Conservation (phyloP, 2,113 vertebrate species). For the Malaclemys terrapin region DNA sequence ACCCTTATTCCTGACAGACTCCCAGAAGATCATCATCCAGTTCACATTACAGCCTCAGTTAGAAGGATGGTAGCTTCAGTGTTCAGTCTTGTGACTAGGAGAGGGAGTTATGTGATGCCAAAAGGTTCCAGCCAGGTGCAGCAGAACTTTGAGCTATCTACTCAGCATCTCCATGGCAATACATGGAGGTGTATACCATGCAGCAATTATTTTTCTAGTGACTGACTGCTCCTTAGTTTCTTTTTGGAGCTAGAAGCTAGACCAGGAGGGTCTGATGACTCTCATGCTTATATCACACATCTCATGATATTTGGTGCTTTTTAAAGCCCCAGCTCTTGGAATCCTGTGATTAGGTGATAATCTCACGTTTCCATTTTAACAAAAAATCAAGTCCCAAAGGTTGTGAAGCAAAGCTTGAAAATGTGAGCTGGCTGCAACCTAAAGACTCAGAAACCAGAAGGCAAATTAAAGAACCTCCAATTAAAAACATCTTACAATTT, state of each 20-base stretch:
- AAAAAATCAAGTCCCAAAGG: not conserved
- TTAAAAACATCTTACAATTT: not conserved
- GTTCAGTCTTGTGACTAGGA: not conserved
- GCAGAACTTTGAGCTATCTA: not conserved
- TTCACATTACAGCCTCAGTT: not conserved
- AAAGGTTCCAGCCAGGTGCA: not conserved
- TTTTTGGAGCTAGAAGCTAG: rapidly evolving
- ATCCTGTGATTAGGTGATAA: not conserved
- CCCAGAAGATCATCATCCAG: rapidly evolving
- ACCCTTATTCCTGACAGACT: not conserved
- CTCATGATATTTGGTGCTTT: not conserved
- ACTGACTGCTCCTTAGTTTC: not conserved
- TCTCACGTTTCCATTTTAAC: not conserved
- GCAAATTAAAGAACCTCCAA: not conserved
- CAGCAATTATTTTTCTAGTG: not conserved
- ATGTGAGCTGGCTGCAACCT: not conserved
- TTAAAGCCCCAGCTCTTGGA: not conserved
- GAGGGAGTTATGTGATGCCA: not conserved
- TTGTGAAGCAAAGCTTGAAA: not conserved
- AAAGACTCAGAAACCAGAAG: not conserved
- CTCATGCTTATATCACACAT: not conserved
- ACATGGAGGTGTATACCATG: rapidly evolving
- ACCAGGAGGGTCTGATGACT: not conserved
- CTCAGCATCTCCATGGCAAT: not conserved
- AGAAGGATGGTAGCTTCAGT: not conserved